Base-by-base conservation (phyloP, 2,113 vertebrate species). In the Otocyon megalotis region DNA sequence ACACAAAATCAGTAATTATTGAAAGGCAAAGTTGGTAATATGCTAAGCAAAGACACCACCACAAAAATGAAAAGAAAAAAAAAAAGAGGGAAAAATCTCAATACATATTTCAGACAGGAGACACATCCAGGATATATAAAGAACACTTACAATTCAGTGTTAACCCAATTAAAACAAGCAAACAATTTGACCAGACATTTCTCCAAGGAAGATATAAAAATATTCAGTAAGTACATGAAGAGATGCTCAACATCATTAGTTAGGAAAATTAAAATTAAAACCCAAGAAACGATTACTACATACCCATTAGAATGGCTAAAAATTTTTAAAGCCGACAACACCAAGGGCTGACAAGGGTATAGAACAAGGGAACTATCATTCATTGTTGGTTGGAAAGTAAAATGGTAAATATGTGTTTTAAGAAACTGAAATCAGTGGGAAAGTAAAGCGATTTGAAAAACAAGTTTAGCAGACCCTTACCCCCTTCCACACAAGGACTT, bases 371-470 rank as follows among this genome's bases (percentile, higher is more conserved):
- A 85, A 56, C 3, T 79, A 9, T 88, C 58, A 80, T 77, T 92
- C 9, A 24, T 84, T 89, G 81, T 43, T 84, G 62, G 9, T 58
- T 58, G 12, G 32, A 95, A 92, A 84, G 11, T 83, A 76, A 95
- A 67, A 76, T 94, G 22, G 19, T 60, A 93, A 81, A 62, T 93
- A 77, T 56, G 3, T 69, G 87, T 96, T 86, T 90, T 97, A 65
- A 95, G 32, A 89, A 94, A 81, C 19, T 95, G 80, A 93, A 88
- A 60, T 43, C 72, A 13, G 37, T 72, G 15, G 8, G 3, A 65
- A 96, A 79, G n/a, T 76, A 77, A 90, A 88, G 79, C 20, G 63
- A 12, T 63, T 85, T 30, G 17, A 32, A 76, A 95, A 54, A 93
- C 9, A 19, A 69, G 3, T 88, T 82, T 50, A 83, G 4, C 22